These are phyloP conservation scores for Dioctria linearis DNA, from an alignment of 2,888 invertebrate genomes.

Conservation along the genomic window DNA sequence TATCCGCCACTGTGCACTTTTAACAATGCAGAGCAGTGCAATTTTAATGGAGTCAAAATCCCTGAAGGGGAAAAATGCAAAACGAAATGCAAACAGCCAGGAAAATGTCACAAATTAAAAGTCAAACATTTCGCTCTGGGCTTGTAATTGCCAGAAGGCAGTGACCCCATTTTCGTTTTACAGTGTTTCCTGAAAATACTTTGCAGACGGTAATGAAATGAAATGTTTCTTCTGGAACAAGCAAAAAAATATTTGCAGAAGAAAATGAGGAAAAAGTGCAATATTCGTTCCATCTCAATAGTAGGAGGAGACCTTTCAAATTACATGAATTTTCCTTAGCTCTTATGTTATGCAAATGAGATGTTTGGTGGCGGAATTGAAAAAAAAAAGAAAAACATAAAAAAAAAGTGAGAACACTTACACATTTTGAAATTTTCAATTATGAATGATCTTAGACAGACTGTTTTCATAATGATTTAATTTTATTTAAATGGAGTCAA, in stretches of 20 bases:
- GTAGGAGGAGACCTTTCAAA: background rate
- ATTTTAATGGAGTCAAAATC: conserved; percentile 46
- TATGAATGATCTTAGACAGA: no score
- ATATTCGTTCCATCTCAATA: conserved; percentile 10
- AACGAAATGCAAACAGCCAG: conserved; percentile 46
- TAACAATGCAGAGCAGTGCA: conserved; percentile 47
- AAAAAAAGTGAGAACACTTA: background rate
- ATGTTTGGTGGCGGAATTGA: background rate
- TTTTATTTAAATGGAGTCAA: no score
- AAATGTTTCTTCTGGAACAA: conserved; percentile 32
- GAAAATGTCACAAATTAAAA: conserved; percentile 48
- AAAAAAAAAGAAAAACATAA: no score
- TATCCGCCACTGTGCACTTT: conserved; percentile 41
- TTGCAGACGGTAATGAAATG: conserved; percentile 40
- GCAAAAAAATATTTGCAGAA: conserved; percentile 36
- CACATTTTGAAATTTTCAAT: background rate
- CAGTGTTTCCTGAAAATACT: conserved; percentile 21
- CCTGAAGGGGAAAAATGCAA: conserved; percentile 40
- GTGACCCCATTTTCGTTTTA: conserved; percentile 27
- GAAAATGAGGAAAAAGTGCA: conserved; percentile 44
- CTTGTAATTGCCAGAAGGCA: conserved; percentile 33
- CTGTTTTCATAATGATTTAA: no score
- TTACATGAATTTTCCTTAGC: conserved; percentile 3
- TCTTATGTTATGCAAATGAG: conserved; percentile 14
- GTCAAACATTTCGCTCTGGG: conserved; percentile 46